phyloP scores from a whole-genome alignment of 2,797 vertebrate species.

The Pseudochromis fuscus region DNA sequence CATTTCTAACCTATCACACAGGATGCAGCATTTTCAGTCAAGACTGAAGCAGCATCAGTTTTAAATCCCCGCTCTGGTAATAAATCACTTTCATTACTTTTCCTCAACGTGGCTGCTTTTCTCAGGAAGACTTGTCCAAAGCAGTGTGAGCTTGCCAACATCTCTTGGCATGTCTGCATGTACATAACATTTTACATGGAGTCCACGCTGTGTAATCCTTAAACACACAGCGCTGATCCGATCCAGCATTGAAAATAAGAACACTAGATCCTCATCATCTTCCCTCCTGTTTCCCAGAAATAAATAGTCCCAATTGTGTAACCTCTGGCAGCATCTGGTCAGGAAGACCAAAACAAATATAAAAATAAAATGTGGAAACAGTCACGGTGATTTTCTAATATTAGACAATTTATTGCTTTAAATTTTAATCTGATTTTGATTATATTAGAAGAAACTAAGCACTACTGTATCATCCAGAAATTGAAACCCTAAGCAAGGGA shows the following conservation, averaged over 20 bases:
- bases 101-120: conserved; percentile 13
- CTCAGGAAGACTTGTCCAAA: conserved; percentile 27
- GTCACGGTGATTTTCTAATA: conserved; percentile 14
- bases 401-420: conserved; percentile 11
- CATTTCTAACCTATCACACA: background rate
- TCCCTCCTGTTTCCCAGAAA: conserved; percentile 31
- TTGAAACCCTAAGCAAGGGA: conserved; percentile 1
- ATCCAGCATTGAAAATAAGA: conserved; percentile 4
- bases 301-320: conserved; percentile 8
- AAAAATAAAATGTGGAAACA: conserved; percentile 18
- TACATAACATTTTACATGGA: conserved; percentile 30
- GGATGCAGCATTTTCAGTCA: conserved; percentile 15
- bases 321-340: conserved; percentile 38
- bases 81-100: conserved; percentile 32
- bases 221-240: conserved; percentile 23
- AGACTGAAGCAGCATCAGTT: background rate
- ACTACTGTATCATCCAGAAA: background rate
- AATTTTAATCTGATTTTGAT: conserved; percentile 22
- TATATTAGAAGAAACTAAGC: conserved; percentile 13
- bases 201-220: conserved; percentile 24
- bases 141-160: conserved; percentile 27
- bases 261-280: conserved; percentile 11
- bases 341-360: conserved; percentile 18
- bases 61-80: conserved; percentile 15
- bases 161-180: conserved; percentile 39